Percentiles rank a stretch among this genome's conserved stretches.
Evolutionary conservation across 2,888 invertebrate genomes (phyloP).

Genomic region (Catocala sponsa): DNA sequence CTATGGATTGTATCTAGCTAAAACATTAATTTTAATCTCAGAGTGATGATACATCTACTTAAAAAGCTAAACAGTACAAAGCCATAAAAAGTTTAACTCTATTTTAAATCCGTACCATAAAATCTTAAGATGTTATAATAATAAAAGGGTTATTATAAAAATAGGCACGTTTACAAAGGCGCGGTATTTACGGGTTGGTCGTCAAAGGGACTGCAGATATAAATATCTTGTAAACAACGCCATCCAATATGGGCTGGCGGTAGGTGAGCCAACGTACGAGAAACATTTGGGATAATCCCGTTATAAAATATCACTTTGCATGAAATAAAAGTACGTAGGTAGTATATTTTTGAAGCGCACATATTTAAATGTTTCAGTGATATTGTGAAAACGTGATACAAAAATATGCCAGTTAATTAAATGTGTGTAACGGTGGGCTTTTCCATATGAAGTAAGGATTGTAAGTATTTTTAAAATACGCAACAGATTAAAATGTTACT

Average conservation of each 20-base stretch:
- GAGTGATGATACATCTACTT: not conserved
- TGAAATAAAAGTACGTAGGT: not conserved
- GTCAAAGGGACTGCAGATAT: conserved; percentile 48
- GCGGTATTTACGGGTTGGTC: conserved; percentile 32
- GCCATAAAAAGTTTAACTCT: not conserved
- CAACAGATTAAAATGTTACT: too few species aligned
- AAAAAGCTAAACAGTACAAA: not conserved
- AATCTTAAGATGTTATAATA: conserved; percentile 15
- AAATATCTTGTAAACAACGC: conserved; percentile 65
- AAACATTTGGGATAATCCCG: conserved; percentile 10
- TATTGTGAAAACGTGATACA: too few species aligned
- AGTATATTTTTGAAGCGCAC: too few species aligned
- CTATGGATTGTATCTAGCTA: too few species aligned
- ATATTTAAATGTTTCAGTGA: too few species aligned
- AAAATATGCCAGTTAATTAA: too few species aligned
- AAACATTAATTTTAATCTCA: too few species aligned
- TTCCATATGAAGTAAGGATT: too few species aligned
- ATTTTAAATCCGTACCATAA: conserved; percentile 12
- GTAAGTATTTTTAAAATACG: too few species aligned
- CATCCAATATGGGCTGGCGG: conserved; percentile 51
- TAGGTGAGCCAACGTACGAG: conserved; percentile 4
- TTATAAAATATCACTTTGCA: not conserved
- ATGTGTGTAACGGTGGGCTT: too few species aligned
- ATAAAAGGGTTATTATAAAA: conserved; percentile 33
- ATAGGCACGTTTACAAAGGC: conserved; percentile 26